Conservation (phyloP, 2,797 vertebrate species). For the Eulemur mongoz region DNA sequence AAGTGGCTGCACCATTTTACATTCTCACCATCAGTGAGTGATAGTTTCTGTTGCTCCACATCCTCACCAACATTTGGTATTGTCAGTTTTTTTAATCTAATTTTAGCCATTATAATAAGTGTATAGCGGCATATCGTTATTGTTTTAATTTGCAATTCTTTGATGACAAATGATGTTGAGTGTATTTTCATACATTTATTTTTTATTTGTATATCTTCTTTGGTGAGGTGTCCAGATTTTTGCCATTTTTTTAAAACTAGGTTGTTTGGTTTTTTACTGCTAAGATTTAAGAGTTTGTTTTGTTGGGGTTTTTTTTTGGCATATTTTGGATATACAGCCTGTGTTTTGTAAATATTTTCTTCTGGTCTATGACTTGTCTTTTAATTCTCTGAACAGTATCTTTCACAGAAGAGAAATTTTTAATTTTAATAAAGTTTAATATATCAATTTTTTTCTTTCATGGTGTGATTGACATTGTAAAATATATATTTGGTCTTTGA, state of each 20-base stretch:
- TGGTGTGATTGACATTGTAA: not conserved
- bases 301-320: not conserved
- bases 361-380: not conserved
- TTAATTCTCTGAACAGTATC: not conserved
- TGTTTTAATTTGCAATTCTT: not conserved
- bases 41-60: not conserved
- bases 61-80: not conserved
- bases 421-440: not conserved
- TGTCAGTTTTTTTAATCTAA: not conserved
- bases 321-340: not conserved
- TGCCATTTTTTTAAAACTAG: slow-evolving; percentile 1
- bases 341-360: not conserved
- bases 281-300: not conserved
- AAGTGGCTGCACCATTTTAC: not conserved
- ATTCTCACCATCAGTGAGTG: not conserved
- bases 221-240: not conserved
- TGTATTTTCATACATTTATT: not conserved
- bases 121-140: not conserved
- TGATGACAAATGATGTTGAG: not conserved
- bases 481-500: not conserved
- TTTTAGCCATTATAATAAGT: not conserved
- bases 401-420: not conserved
- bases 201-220: slow-evolving; percentile 3
- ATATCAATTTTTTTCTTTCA: not conserved
- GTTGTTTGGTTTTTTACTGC: not conserved